Base-by-base conservation (phyloP, 2,888 invertebrate genomes). In the Papilio elwesi region DNA sequence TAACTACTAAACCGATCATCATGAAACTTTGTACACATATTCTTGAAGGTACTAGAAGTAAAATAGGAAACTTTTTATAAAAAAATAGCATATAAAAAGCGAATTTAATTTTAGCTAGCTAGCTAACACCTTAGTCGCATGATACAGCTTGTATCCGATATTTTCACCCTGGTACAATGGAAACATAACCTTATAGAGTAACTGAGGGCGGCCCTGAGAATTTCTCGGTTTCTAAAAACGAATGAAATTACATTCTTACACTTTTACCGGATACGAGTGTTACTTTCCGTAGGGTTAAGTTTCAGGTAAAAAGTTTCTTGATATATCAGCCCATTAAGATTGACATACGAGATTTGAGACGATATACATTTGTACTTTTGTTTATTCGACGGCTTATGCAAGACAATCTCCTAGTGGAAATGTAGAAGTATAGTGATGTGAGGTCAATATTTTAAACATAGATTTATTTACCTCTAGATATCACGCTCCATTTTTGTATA, bases 221-320 rank as follows among this genome's bases (percentile, higher is more conserved):
- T 26, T 26, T 26, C 26, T 26, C 4, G 26, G 26, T 15, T 10
- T 9, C 5, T 53, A 9, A 3, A 15, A 10, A 8, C 4, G 15
- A 52, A 52, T n/a, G 16, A 16, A 10, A 16, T 16, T 53, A 52
- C 53, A 4, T 15, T 10, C 9, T 8, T 53, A 53, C 53, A 26
- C 26, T 26, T 26, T 15, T 16, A 15, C 53, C 8, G 9, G 15
- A 6, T 53, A 53, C 16, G 26, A 26, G 26, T 26, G 26, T 12
- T 55, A 55, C 26, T 55, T 55, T 26, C 26, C 16, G 55, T 6
- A 26, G 26, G 26, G 53, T 15, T 53, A 55, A 55, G 26, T 26
- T 55, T 55, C 55, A 55, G 55, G 55, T 26, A 55, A 26, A 26
- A 55, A 55, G 9, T 55, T 55, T 26, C 26, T 55, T 26, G 26